Base-by-base conservation (phyloP, 2,113 vertebrate genomes). In the Pimephales promelas region DNA sequence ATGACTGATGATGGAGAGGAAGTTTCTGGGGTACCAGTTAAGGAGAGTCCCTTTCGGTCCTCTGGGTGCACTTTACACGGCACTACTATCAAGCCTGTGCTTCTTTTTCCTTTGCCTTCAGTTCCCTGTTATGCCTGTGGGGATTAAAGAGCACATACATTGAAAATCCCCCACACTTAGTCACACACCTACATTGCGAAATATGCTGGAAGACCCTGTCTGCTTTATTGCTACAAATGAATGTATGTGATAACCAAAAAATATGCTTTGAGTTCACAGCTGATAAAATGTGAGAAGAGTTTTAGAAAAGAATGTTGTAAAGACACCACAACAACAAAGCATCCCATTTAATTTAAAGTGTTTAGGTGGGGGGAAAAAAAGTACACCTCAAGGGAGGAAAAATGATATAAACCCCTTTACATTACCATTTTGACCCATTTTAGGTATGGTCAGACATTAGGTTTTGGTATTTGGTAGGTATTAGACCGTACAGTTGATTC, bases 61-160 rank as follows among this genome's bases (percentile, higher is more conserved):
- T 49, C 82, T 74, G 88, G 54, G 79, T 47, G 49, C 74, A 31
- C 76, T 64, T 20, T 61, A 75, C 2, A 56, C 57, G 49, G 45
- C 3, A 18, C n/a, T 14, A 26, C 4, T 2, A 52, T 94, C 88
- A 94, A 86, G 91, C 91, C 82, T 94, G 86, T 3, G 71, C 52
- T 45, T 85, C 89, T 2, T 93, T 89, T 72, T 87, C 92, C 82
- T 94, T 84, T 26, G 94, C 95, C 92, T 97, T 97, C 89, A 93
- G 87, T 56, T 96, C 94, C 91, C 94, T 96, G 0, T 98, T 90
- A 86, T 96, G 90, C 89, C 97, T 98, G 74, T 6, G 13, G 82
- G 83, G 7, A 45, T 14, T 36, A 84, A 36, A 54, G 8, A 52
- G 6, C 40, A 57, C 6, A 64, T 70, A 47, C 45, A 45, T 20